Evolutionary conservation across 2,797 vertebrate genomes (phyloP).

Genomic region (Brachymystax lenok): DNA sequence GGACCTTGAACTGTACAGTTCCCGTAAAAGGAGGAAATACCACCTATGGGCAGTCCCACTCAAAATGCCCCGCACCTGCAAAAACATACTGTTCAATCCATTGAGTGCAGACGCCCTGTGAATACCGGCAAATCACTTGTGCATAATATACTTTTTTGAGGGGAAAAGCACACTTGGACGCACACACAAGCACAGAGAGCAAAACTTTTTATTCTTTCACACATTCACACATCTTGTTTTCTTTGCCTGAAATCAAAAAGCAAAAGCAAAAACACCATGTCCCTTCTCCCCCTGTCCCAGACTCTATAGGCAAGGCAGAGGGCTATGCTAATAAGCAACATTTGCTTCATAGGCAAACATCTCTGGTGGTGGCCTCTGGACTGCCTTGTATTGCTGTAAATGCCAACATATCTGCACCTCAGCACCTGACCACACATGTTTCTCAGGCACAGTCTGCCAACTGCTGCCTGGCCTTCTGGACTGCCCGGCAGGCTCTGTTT

Average conservation of each 20-base stretch:
- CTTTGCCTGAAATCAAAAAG: not conserved
- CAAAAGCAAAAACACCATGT: not conserved
- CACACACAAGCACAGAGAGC: not conserved
- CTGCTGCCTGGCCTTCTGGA: not conserved
- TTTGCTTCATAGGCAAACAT: not conserved
- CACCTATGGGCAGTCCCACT: constrained; percentile 76
- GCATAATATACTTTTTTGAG: constrained; percentile 23
- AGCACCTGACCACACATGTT: constrained; percentile 1
- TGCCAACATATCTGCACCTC: constrained; percentile 1
- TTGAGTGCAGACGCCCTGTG: constrained; percentile 46
- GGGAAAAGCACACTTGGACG: too few relatives aligned
- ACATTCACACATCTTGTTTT: not conserved
- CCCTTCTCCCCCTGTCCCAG: not conserved
- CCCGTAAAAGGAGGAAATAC: constrained; percentile 80
- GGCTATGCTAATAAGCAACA: not conserved
- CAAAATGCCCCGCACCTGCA: constrained; percentile 78
- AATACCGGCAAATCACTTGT: constrained; percentile 67
- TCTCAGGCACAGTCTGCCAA: not conserved
- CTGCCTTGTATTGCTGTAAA: not conserved
- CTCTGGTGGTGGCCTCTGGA: not conserved
- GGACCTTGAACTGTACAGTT: constrained; percentile 58
- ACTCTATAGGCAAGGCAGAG: not conserved
- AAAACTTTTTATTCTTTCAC: not conserved
- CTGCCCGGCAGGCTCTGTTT: not conserved
- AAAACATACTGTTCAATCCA: constrained; percentile 71